phyloP scores from a whole-genome alignment of 2,113 vertebrate species.

The Cochlearius cochlearius region DNA sequence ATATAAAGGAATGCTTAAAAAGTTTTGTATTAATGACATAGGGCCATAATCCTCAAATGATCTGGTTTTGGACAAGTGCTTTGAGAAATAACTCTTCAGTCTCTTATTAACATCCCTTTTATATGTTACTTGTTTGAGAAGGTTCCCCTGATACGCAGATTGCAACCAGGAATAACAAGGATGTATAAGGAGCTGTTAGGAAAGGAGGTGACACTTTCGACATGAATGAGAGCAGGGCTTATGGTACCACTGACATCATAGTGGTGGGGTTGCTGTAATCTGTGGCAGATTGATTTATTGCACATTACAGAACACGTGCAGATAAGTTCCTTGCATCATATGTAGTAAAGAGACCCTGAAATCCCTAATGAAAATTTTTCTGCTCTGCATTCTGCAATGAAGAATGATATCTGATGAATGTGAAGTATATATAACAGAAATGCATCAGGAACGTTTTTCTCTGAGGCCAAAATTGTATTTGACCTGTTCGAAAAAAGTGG shows the following conservation, averaged over 20 bases:
- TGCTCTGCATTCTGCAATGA: not conserved
- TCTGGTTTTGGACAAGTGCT: not conserved
- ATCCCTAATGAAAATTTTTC: not conserved
- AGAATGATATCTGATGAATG: not conserved
- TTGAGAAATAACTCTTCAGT: not conserved
- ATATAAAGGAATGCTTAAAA: not conserved
- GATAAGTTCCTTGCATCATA: not conserved
- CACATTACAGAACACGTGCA: not conserved
- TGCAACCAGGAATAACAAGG: not conserved
- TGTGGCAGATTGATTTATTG: not conserved
- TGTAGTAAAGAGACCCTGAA: not conserved
- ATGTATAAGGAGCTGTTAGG: not conserved
- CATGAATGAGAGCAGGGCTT: not conserved
- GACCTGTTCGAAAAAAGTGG: not conserved
- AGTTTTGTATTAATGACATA: not conserved
- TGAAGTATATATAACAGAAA: not conserved
- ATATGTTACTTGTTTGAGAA: not conserved
- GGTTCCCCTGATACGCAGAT: not conserved
- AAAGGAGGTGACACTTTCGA: not conserved
- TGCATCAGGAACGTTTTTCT: not conserved
- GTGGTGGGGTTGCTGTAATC: not conserved
- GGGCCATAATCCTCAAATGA: not conserved
- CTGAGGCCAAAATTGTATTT: not conserved
- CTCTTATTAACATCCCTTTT: not conserved
- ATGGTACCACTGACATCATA: not conserved